A percentile compares a stretch with the other conserved stretches of the same genome.
Conservation (phyloP, 2,113 vertebrate species). For the Apodemus speciosus region DNA sequence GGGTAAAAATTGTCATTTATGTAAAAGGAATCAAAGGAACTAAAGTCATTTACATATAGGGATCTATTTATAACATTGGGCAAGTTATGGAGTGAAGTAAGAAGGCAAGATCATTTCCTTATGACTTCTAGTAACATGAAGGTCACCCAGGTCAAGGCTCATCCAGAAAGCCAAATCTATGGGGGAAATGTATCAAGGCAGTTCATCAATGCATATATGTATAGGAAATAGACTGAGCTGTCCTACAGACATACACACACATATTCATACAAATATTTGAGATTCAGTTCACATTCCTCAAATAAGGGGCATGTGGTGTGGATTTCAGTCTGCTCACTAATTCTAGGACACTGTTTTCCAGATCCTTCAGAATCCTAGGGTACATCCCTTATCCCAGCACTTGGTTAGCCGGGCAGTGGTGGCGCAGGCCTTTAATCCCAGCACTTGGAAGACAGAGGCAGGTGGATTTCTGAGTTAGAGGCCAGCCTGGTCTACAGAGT, state of each 20-base stretch:
- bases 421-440: no score
- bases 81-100: not conserved
- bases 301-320: not conserved
- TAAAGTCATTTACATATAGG: not conserved
- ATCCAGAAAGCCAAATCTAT: slow-evolving; percentile 1
- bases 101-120: slow-evolving; percentile 12
- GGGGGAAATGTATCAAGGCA: not conserved
- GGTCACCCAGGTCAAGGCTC: not conserved
- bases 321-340: not conserved
- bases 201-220: not conserved
- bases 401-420: no score
- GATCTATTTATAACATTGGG: slow-evolving; percentile 1
- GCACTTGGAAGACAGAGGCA: no score
- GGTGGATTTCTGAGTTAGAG: no score
- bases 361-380: not conserved
- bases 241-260: not conserved
- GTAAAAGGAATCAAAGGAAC: not conserved
- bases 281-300: slow-evolving; percentile 28
- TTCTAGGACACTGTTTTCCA: slow-evolving; percentile 1
- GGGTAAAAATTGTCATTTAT: not conserved
- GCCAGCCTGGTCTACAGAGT: no score
- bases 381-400: not conserved
- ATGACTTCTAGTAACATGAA: not conserved
- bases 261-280: slow-evolving; percentile 1
- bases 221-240: not conserved